Conservation (phyloP, 2,888 invertebrate genomes). For the Drosophila subquinaria region DNA sequence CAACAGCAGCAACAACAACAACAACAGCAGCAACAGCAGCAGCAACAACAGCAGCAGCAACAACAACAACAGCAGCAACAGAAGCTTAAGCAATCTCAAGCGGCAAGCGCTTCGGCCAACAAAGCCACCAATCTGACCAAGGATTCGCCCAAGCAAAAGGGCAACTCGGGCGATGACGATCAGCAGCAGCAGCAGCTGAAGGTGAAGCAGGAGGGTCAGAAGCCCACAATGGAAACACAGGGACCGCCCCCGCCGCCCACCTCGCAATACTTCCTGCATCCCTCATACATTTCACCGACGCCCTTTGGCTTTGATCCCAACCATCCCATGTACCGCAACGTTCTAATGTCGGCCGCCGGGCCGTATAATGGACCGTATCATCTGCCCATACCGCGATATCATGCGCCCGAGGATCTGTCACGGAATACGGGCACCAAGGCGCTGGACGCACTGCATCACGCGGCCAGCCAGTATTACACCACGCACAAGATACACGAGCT, state of each 20-base stretch:
- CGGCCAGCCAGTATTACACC: slow-evolving; percentile 91
- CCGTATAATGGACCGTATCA: slow-evolving; percentile 89
- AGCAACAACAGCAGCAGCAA: slow-evolving; percentile 70
- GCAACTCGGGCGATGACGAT: slow-evolving; percentile 83
- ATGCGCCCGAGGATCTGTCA: slow-evolving; percentile 93
- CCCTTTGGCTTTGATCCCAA: slow-evolving; percentile 93
- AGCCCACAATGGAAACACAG: slow-evolving; percentile 97
- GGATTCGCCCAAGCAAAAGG: slow-evolving; percentile 84
- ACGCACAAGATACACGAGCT: slow-evolving; percentile 98
- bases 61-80: slow-evolving; percentile 72
- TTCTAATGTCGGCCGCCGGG: slow-evolving; percentile 90
- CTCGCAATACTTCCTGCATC: slow-evolving; percentile 94
- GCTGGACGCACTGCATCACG: slow-evolving; percentile 91
- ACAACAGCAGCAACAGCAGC: slow-evolving; percentile 76
- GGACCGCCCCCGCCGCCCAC: slow-evolving; percentile 97
- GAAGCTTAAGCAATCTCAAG: slow-evolving; percentile 73
- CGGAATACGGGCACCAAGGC: slow-evolving; percentile 90
- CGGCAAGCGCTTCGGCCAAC: slow-evolving; percentile 56
- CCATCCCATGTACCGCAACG: slow-evolving; percentile 94
- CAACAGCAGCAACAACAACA: slow-evolving; percentile 82
- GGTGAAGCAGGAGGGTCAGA: slow-evolving; percentile 93
- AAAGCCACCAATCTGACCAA: slow-evolving; percentile 78
- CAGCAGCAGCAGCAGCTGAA: slow-evolving; percentile 74
- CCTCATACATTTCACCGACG: slow-evolving; percentile 91
- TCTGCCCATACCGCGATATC: slow-evolving; percentile 90